phyloP scores from a whole-genome alignment of 1,140 invertebrate species.

The Eumeta japonica region DNA sequence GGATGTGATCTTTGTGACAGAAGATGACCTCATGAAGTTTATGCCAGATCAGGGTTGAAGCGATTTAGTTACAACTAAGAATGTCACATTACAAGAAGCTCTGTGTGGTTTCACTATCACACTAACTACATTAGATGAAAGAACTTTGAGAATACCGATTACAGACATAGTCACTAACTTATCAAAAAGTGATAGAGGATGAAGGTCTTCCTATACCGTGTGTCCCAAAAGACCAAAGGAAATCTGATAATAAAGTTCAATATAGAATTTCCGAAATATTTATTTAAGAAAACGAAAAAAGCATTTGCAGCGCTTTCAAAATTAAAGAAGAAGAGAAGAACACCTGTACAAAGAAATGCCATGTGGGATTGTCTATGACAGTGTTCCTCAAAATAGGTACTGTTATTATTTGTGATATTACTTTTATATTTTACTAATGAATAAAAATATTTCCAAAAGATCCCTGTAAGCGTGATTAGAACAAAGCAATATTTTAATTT shows the following conservation, averaged over 20 bases:
- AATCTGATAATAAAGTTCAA: conserved; percentile 38
- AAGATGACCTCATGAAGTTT: conserved; percentile 78
- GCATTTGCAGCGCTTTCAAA: conserved; percentile 35
- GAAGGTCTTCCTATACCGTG: conserved; percentile 65
- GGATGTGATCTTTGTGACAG: conserved; percentile 83
- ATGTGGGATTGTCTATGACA: too few species aligned
- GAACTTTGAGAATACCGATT: conserved; percentile 66
- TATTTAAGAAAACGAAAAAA: conserved; percentile 35
- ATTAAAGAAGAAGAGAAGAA: conserved; percentile 29
- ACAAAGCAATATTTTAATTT: too few species aligned
- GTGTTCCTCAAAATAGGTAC: too few species aligned
- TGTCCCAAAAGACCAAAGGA: conserved; percentile 38
- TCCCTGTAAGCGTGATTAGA: too few species aligned
- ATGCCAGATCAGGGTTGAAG: conserved; percentile 67
- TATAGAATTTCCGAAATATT: conserved; percentile 32
- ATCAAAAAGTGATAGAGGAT: conserved; percentile 59
- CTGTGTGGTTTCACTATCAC: conserved; percentile 65
- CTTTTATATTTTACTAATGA: too few species aligned
- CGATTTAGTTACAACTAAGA: conserved; percentile 65
- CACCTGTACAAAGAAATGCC: conserved; percentile 30
- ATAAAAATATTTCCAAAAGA: too few species aligned
- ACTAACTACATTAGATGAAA: conserved; percentile 67
- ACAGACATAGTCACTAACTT: conserved; percentile 69
- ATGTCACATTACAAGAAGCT: conserved; percentile 65
- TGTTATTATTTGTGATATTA: too few species aligned